Evolutionary conservation across 2,888 invertebrate genomes (phyloP), one percentile per base, ranked within the genome.

Genomic region (Perizoma affinitatum): DNA sequence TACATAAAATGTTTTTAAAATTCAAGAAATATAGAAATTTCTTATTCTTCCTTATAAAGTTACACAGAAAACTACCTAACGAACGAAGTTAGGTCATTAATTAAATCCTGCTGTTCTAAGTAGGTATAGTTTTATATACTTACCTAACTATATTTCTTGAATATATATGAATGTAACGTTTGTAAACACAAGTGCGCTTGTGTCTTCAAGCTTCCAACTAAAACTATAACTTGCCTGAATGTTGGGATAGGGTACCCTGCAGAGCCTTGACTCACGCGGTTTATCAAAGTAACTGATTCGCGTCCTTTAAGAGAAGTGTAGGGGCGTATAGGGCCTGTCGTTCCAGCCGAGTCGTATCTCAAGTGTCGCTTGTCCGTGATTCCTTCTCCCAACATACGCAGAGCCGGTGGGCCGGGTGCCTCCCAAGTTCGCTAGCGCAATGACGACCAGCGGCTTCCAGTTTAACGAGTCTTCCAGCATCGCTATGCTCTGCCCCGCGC

Each of bases 211-310:
- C 75, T 79, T 77, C 58, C 64, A 67, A 64, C 66, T 52, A 63
- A 51, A 71, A 62, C 67, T 78, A 71, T 72, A 82, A 87, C 89
- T 95, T 96, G 96, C 97, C 97, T 97, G 97, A 97, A 97, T 97
- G 97, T 97, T 97, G 97, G 97, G 97, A 97, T 97, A 97, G 97
- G 97, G 97, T 97, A 97, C 96, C 96, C 96, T 96, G 96, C 87
- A 87, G 88, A 91, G 90, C 89, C 91, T 87, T 86, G 80, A 89
- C 90, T 80, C 87, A 87, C 87, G 83, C 73, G 70, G 56, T 54
- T 54, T 65, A 67, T 54, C 36, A 53, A 53, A 56, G 34, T 56
- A 40, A 58, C 54, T 40, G 36, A 41, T 58, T 56, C 61, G 82
- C 59, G 68, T 61, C 57, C 46, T 66, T 68, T 60, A 56, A 71